A percentile compares a stretch with the other conserved stretches of the same genome.
phyloP scores from a whole-genome alignment of 92 coral and sea anemone genomes.

The Siderastrea siderea region DNA sequence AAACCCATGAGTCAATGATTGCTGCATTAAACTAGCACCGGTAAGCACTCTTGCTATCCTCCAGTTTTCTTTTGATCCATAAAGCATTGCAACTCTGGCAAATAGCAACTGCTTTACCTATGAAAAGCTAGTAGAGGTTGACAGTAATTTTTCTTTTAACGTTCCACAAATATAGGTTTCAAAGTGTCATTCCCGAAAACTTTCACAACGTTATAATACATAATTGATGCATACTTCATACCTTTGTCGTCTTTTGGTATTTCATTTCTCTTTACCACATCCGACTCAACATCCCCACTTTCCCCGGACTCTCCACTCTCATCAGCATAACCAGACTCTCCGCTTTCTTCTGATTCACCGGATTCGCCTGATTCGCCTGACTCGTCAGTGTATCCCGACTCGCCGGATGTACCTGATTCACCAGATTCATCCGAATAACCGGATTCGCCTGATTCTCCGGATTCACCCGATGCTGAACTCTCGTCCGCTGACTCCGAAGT shows the following conservation, averaged over 20 bases:
- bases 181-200: background rate
- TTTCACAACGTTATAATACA: too few relatives aligned
- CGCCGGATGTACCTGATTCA: slow-evolving; percentile 50
- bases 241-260: slow-evolving; percentile 66
- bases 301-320: slow-evolving; percentile 34
- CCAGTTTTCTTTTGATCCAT: too few relatives aligned
- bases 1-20: too few relatives aligned
- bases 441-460: slow-evolving; percentile 51
- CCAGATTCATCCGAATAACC: slow-evolving; percentile 51
- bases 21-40: too few relatives aligned
- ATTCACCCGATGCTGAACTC: slow-evolving; percentile 48
- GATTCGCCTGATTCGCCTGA: slow-evolving; percentile 1
- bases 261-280: slow-evolving; percentile 63
- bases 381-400: slow-evolving; percentile 12
- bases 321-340: background rate
- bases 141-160: too few relatives aligned
- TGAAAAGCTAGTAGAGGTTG: too few relatives aligned
- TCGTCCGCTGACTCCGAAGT: slow-evolving; percentile 45
- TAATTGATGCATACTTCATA: background rate
- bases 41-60: too few relatives aligned
- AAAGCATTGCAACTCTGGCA: too few relatives aligned
- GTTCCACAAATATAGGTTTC: too few relatives aligned
- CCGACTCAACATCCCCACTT: slow-evolving; percentile 62
- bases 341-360: slow-evolving; percentile 35
- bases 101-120: too few relatives aligned